These are phyloP conservation scores for Drosophila gunungcola DNA, from an alignment of 1,140 invertebrate species.

Conservation along the genomic window DNA sequence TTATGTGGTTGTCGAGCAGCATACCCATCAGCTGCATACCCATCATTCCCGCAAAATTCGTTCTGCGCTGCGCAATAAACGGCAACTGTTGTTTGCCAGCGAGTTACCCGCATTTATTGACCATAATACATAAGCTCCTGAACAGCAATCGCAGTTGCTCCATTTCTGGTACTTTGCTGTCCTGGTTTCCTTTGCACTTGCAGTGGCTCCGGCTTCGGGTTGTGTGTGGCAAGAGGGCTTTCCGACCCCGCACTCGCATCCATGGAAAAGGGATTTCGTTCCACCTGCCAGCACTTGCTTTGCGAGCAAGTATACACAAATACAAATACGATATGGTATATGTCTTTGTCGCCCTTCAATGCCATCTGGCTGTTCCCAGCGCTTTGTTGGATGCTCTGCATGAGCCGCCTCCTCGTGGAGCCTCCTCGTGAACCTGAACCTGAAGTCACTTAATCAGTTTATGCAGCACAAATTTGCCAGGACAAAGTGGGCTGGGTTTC, in stretches of 20 bases:
- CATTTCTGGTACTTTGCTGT: background rate
- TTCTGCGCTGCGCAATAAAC: constrained; percentile 3
- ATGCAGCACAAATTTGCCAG: constrained; percentile 41
- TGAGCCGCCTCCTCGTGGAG: constrained; percentile 6
- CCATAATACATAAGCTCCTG: constrained; percentile 12
- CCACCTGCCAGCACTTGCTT: constrained; percentile 9
- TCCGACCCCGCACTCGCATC: background rate
- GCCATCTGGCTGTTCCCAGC: constrained; percentile 6
- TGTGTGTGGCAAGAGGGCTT: background rate
- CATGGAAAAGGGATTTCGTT: constrained; percentile 5
- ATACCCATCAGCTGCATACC: background rate
- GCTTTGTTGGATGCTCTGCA: constrained; percentile 7
- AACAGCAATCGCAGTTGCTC: constrained; percentile 4
- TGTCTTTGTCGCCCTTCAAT: background rate
- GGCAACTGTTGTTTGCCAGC: constrained; percentile 10
- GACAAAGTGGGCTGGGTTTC: constrained; percentile 9
- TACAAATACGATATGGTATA: background rate
- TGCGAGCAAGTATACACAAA: background rate
- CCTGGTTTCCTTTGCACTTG: background rate
- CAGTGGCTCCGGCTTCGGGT: background rate
- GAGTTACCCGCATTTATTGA: constrained; percentile 12
- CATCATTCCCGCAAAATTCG: background rate
- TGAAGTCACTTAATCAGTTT: constrained; percentile 72
- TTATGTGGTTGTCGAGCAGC: background rate
- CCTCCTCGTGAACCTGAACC: constrained; percentile 20